Evolutionary conservation across 2,888 invertebrate species (phyloP).

Genomic region (Choreutis nemorana): DNA sequence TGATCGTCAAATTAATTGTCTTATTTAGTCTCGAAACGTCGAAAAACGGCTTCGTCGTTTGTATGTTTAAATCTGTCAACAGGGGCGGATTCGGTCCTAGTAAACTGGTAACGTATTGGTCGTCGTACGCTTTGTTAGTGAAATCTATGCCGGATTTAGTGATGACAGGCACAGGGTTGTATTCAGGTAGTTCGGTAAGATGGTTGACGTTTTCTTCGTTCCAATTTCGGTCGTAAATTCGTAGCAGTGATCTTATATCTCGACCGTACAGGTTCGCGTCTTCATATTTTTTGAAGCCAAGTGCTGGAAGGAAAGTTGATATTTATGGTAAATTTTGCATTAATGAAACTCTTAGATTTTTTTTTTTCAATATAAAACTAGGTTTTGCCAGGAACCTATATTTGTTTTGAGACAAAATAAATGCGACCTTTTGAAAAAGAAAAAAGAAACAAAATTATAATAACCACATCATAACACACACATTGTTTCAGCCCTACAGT

Average conservation of each 20-base stretch:
- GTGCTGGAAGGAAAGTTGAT: conserved; percentile 26
- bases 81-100: conserved; percentile 40
- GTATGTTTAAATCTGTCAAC: conserved; percentile 29
- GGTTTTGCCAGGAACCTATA: too few relatives aligned
- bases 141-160: conserved; percentile 38
- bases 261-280: conserved; percentile 30
- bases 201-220: conserved; percentile 22
- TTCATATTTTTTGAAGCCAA: conserved; percentile 33
- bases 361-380: too few relatives aligned
- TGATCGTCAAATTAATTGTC: conserved; percentile 24
- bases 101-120: conserved; percentile 27
- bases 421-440: too few relatives aligned
- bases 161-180: conserved; percentile 25
- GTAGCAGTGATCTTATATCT: conserved; percentile 32
- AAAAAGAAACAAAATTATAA: too few relatives aligned
- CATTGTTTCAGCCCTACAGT: too few relatives aligned
- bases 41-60: conserved; percentile 22
- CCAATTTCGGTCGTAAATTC: conserved; percentile 23
- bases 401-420: too few relatives aligned
- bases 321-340: too few relatives aligned
- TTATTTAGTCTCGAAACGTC: conserved; percentile 24
- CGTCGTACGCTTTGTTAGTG: conserved; percentile 28
- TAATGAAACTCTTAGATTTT: too few relatives aligned
- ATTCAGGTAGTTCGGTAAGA: conserved; percentile 24
- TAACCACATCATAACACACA: too few relatives aligned